Evolutionary conservation across 1,140 invertebrate species (phyloP), one percentile per base, ranked within the genome.

Genomic region (Acromyrmex echinatior): DNA sequence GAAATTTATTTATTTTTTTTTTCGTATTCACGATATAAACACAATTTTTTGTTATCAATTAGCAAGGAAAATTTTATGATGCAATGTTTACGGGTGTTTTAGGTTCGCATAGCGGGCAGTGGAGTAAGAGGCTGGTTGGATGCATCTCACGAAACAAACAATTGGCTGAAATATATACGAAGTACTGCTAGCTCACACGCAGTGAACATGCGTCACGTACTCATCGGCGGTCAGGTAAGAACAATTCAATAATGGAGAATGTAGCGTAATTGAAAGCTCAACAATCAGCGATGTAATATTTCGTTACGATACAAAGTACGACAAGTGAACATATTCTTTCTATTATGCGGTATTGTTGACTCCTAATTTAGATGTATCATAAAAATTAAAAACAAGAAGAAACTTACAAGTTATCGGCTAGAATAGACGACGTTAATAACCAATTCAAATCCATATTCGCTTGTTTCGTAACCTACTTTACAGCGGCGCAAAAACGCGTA

Each of bases 101-200:
- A 98, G 98, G 96, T 98, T 31, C 95, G 95, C 51, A 96, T 98
- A 39, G 96, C 97, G 9, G 96, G 96, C 80, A 96, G 96, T 88
- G 97, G 97, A 9, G 96, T 97, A 18, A 96, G 97, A 87, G 97
- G 97, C 80, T 98, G 97, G 97, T 93, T 98, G 77, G 98, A 98
- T 90, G 97, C 97, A 14, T 97, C 97, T 39, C 93, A 96, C 25
- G 97, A 98, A 89, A 96, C 97, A 60, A 96, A 96, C 63, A 97
- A 97, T 94, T 98, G 98, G 98, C 95, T 98, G 28, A 98, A 98
- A 93, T 97, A 97, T 90, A 96, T 98, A 62, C 96, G 97, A 76
- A 96, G 96, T 45, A 96, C 97, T 2, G 96, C 96, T 85, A 96
- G 96, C 91, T 96, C 96, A 31, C 96, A 97, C 31, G 96, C 97